Base-by-base conservation (phyloP, 2,888 invertebrate species). In the Pristionchus maxplancki region DNA sequence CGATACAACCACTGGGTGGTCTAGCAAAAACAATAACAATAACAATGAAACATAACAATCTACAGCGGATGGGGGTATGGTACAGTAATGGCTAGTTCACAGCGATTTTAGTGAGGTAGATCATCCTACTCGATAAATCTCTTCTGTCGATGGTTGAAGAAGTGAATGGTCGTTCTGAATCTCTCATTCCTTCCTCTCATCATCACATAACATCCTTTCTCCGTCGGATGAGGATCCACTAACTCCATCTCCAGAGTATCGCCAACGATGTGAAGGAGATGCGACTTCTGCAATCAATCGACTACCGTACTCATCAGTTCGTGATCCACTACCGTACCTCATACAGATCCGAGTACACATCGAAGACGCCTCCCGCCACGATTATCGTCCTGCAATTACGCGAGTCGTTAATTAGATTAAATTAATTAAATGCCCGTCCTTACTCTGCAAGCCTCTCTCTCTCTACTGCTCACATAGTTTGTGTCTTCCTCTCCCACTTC, bases 121-220 rank as follows among this genome's bases (percentile, higher is more conserved):
- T 34, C n/a, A n/a, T n/a, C n/a, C n/a, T 40, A 40, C n/a, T 74
- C 40, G 20, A 74, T 74, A 31, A 40, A 74, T 44, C 44, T 37
- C 74, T 40, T 74, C 8, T 40, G 40, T n/a, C 74, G 17, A 44
- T 74, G 74, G 40, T 74, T 74, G 20, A 50, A 82, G 82, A 82
- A 82, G 48, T 82, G n/a, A 17, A 82, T 82, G 48, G 82, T 82
- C 6, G 82, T 82, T n/a, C 82, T 48, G 82, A 17, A 82, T 50
- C 82, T n/a, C 20, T 82, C 50, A 28, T 50, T 82, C 20, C 28
- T 50, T n/a, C 82, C 48, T 17, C n/a, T 31, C 50, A 50, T 50
- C 50, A 50, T 31, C 28, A 82, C 50, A 40, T 24, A 82, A 0
- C 28, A 17, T 48, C 50, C 82, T 28, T 82, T 37, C 82, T 50